Base-by-base conservation (phyloP, 1,140 invertebrate species). In the Propsilocerus akamusi region DNA sequence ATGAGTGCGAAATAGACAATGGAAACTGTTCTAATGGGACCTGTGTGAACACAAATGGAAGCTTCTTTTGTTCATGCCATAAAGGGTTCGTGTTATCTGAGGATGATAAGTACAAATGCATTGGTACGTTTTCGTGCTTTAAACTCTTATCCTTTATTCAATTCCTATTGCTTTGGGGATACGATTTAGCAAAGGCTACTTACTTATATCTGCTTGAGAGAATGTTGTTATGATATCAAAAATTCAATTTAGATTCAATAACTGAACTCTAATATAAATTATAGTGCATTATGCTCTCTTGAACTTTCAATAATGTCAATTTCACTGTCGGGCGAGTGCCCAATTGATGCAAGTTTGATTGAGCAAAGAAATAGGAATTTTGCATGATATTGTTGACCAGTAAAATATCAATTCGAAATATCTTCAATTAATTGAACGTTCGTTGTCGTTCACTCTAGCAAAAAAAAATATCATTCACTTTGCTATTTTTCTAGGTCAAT, bases 21-120 rank as follows among this genome's bases (percentile, higher is more conserved):
- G 78, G 76, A 1, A 75, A 73, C 1, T 81, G 79, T 57, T 34
- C 25, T 25, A 69, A 69, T 48, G 72, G 74, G 52, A 60, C 71
- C 5, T 82, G 79, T 61, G 64, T 78, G 32, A 82, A 82, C 54
- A 75, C 75, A 10, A 68, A 74, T n/a, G 79, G 79, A 25, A 75
- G 72, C 52, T 78, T 67, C 56, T 68, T 67, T 51, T 76, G 73
- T 53, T 63, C 71, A 22, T 77, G 75, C 60, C 50, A 28, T 24
- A n/a, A 23, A n/a, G 50, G 50, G 3, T 51, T 47, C 22, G 28
- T 69, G 49, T 60, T 64, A 25, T 26, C 60, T 5, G 65, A 69
- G 49, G 62, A 41, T 41, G 34, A 60, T 48, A 67, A 60, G 53
- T 62, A 59, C 48, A 49, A 28, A 25, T 69, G 67, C 52, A 54